A percentile compares a stretch with the other conserved stretches of the same genome.
phyloP scores from a whole-genome alignment of 1,140 invertebrate genomes.

The Bombyx mori region DNA sequence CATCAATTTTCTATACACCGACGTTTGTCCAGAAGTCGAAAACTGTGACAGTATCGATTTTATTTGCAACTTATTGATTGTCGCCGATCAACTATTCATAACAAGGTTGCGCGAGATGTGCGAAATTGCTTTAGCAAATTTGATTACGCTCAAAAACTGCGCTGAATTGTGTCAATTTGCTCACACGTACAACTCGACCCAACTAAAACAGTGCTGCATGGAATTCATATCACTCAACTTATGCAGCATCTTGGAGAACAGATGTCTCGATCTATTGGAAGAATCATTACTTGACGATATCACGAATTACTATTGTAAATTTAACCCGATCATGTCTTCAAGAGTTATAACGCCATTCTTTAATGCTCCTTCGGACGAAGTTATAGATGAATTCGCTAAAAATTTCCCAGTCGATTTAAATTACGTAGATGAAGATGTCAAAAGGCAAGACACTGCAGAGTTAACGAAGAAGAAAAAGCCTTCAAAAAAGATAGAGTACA shows the following conservation, averaged over 20 bases:
- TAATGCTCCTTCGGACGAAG: conserved; percentile 70
- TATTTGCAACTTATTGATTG: conserved; percentile 77
- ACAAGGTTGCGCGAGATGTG: conserved; percentile 76
- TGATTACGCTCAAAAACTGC: conserved; percentile 79
- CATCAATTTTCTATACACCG: conserved; percentile 79
- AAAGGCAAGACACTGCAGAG: conserved; percentile 39
- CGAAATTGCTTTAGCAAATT: conserved; percentile 74
- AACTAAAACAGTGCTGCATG: conserved; percentile 78
- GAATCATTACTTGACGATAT: conserved; percentile 74
- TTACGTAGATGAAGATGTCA: conserved; percentile 47
- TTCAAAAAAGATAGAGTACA: conserved; percentile 60
- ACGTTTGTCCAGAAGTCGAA: conserved; percentile 71
- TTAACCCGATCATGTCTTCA: conserved; percentile 68
- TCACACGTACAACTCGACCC: conserved; percentile 76
- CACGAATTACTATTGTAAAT: conserved; percentile 74
- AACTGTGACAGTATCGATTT: conserved; percentile 72
- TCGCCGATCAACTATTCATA: conserved; percentile 80
- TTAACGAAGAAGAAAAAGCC: conserved; percentile 45
- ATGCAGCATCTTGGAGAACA: conserved; percentile 76
- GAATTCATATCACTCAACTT: conserved; percentile 81
- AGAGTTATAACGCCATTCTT: conserved; percentile 76
- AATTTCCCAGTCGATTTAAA: conserved; percentile 60
- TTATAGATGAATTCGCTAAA: conserved; percentile 64
- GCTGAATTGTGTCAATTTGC: conserved; percentile 79
- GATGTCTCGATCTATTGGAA: conserved; percentile 73